phyloP scores from a whole-genome alignment of 1,140 invertebrate species.

The Drosophila lacertosa region DNA sequence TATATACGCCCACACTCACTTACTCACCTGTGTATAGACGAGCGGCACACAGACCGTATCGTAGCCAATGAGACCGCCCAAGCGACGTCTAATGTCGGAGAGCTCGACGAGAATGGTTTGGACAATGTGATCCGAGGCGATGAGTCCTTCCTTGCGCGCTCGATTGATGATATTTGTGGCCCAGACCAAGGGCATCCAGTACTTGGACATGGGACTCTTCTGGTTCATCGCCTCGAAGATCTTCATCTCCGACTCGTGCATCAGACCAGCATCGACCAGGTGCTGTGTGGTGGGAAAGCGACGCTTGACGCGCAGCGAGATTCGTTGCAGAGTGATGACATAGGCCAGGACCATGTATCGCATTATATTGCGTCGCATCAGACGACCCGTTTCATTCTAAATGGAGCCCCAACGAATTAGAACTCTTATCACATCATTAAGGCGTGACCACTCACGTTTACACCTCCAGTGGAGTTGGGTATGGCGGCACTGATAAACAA shows the following conservation, averaged over 20 bases:
- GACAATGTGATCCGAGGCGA: slow-evolving; percentile 93
- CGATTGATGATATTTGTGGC: slow-evolving; percentile 95
- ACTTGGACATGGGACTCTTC: slow-evolving; percentile 95
- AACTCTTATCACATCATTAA: not conserved
- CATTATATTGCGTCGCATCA: slow-evolving; percentile 95
- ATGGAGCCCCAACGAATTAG: not conserved
- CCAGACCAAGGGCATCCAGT: slow-evolving; percentile 97
- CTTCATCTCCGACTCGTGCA: slow-evolving; percentile 95
- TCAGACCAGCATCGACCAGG: slow-evolving; percentile 94
- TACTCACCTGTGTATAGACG: slow-evolving; percentile 98
- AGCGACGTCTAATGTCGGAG: slow-evolving; percentile 91
- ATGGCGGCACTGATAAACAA: slow-evolving; percentile 95
- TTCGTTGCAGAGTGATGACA: slow-evolving; percentile 93
- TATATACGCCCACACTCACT: slow-evolving; percentile 86
- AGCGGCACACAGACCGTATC: slow-evolving; percentile 98
- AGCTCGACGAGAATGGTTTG: slow-evolving; percentile 93
- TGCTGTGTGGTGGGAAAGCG: slow-evolving; percentile 95
- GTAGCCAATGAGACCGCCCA: slow-evolving; percentile 94
- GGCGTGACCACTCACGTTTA: slow-evolving; percentile 89
- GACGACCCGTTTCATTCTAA: slow-evolving; percentile 92
- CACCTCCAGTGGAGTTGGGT: slow-evolving; percentile 86
- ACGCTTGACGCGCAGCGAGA: slow-evolving; percentile 94
- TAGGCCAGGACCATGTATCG: slow-evolving; percentile 94
- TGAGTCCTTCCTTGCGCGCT: slow-evolving; percentile 91
- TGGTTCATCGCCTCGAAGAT: slow-evolving; percentile 95